These are phyloP conservation scores for Agrochola lota DNA, from an alignment of 2,888 invertebrate species.

Conservation along the genomic window DNA sequence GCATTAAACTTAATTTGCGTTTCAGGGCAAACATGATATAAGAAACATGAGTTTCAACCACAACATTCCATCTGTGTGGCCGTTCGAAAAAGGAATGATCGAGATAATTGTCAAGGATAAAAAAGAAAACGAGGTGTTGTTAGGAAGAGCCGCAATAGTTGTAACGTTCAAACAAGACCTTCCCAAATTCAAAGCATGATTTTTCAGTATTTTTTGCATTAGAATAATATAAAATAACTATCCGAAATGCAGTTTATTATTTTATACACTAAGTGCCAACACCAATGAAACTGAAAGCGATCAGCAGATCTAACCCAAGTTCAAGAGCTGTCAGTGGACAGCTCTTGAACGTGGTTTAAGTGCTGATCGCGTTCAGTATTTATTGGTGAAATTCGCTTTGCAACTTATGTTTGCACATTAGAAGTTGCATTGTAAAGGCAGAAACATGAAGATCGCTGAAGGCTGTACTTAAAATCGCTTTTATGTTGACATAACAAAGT, in stretches of 20 bases:
- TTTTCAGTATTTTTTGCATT: not conserved
- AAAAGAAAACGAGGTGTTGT: not conserved
- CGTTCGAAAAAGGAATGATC: conserved; percentile 28
- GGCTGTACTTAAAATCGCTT: too few species aligned
- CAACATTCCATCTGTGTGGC: conserved; percentile 20
- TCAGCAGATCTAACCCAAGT: too few species aligned
- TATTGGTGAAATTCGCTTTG: not conserved
- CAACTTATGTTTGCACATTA: too few species aligned
- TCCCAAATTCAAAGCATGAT: not conserved
- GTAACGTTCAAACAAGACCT: conserved; percentile 18
- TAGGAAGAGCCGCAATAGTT: not conserved
- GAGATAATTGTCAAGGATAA: not conserved
- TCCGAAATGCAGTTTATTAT: not conserved
- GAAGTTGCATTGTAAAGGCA: too few species aligned
- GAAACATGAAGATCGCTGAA: too few species aligned
- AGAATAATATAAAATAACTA: not conserved
- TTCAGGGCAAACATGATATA: conserved; percentile 9
- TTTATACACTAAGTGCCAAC: not conserved
- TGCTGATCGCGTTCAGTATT: too few species aligned
- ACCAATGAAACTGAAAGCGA: too few species aligned
- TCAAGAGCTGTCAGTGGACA: too few species aligned
- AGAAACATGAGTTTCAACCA: conserved; percentile 12
- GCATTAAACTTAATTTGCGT: not conserved
- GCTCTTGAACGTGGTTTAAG: too few species aligned
- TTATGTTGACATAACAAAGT: too few species aligned